Evolutionary conservation across 23 tunicate genomes (phyloP).

Genomic region (Ciona savignyi): DNA sequence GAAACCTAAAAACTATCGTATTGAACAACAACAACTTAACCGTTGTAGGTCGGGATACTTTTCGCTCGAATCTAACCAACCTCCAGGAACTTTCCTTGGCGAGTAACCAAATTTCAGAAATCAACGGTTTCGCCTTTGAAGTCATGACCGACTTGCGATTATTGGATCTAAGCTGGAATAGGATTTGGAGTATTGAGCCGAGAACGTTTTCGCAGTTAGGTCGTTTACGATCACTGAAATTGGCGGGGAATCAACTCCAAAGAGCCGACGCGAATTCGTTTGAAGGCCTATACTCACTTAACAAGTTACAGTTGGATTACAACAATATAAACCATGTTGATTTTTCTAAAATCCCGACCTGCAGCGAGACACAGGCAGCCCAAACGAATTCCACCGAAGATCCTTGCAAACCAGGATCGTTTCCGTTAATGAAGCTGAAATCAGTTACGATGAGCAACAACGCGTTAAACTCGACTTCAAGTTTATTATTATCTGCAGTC

Average conservation of each 20-base stretch:
- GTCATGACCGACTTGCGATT: neutral
- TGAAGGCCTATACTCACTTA: neutral
- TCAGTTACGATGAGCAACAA: neutral
- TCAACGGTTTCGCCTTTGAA: neutral
- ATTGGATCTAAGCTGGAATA: neutral
- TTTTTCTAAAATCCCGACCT: neutral
- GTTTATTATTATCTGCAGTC: neutral
- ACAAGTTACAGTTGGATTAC: neutral
- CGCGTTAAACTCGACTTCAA: neutral
- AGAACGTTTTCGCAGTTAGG: neutral
- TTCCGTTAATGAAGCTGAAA: neutral
- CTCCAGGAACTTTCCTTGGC: neutral
- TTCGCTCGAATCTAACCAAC: neutral
- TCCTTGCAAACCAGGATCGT: neutral
- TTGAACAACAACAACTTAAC: neutral
- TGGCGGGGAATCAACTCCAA: neutral
- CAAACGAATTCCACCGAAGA: neutral
- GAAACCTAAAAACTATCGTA: neutral
- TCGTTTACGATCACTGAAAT: neutral
- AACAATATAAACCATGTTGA: neutral
- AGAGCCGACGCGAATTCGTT: neutral
- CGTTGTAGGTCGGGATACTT: neutral
- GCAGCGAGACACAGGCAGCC: neutral
- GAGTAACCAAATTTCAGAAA: neutral
- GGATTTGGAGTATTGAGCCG: neutral